Evolutionary conservation across 2,888 invertebrate species (phyloP), one percentile per base, ranked within the genome.

Genomic region (Tenodera sinensis): DNA sequence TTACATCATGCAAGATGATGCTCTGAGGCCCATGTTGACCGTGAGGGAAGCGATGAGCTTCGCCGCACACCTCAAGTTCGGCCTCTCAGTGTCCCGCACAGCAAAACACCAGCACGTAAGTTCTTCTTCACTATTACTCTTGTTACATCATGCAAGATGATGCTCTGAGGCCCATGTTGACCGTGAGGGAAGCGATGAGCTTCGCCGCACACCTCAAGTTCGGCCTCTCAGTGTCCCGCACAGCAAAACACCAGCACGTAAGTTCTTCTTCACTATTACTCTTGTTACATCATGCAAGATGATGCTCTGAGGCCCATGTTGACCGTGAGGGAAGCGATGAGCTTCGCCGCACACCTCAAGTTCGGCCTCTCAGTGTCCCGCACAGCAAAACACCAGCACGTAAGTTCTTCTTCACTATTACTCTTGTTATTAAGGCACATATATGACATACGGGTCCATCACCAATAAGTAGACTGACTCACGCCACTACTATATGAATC

Each of bases 61-160:
- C 88, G 97, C 97, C 0, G 97, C 97, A 3, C 96, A 97, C 91
- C 95, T 98, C 89, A 98, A 98, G 93, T 94, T 98, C 88, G 97
- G 97, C 84, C 95, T 94, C 91, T 27, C 96, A 9, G 95, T 94
- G 85, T 94, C 86, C 15, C 86, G 81, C 25, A 83, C 27, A 15
- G 14, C 14, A 6, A 28, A 83, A 6, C 25, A 83, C 8, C 54
- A 71, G 20, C 54, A 71, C 54, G 54, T 71, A 71, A 71, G 54
- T 54, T n/a, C n/a, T n/a, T n/a, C n/a, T n/a, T n/a, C 15, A 54
- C 0, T 54, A 1, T 54, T 30, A 30, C 4, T 97, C 97, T 2
- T 96, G 97, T 91, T 98, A 97, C 94, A 98, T 98, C 92, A 97
- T 97, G 93, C 98, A 98, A 92, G 96, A 97, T 90, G 97, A 97